Conservation (phyloP, 2,797 vertebrate genomes). For the Octomys mimax region DNA sequence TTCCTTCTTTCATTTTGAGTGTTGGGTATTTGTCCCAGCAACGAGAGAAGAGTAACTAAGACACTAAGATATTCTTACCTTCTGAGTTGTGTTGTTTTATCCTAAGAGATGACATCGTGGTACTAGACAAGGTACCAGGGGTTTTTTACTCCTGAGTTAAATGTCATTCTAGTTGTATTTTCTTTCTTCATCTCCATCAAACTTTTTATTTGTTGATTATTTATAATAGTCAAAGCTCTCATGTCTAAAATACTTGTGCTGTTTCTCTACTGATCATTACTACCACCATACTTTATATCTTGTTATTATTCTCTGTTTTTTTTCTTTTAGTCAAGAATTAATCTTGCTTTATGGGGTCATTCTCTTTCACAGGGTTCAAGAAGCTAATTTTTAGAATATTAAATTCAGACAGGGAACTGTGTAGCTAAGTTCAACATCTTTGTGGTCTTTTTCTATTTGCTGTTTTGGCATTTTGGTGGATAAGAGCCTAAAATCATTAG, state of each 20-base stretch:
- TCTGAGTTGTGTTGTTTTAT: neutral
- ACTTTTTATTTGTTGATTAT: neutral
- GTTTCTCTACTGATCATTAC: neutral
- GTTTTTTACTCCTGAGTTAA: neutral
- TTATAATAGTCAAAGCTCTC: neutral
- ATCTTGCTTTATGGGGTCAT: neutral
- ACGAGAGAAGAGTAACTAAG: too few relatives aligned
- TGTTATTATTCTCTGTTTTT: neutral
- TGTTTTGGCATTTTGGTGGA: neutral
- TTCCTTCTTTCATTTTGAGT: too few relatives aligned
- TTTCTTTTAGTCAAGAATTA: neutral
- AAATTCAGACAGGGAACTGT: neutral
- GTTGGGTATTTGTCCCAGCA: too few relatives aligned
- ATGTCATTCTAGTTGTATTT: constrained; percentile 5
- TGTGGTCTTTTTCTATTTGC: neutral
- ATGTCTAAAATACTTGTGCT: neutral
- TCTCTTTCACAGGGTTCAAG: neutral
- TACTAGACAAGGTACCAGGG: neutral
- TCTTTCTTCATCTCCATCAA: neutral
- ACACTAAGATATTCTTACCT: neutral
- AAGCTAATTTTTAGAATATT: neutral
- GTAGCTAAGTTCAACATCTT: neutral
- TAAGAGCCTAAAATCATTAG: neutral
- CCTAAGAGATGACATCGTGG: neutral
- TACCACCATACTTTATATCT: neutral